A percentile compares a stretch with the other conserved stretches of the same genome.
Conservation (phyloP, 2,113 vertebrate species). For the Girardinichthys multiradiatus region DNA sequence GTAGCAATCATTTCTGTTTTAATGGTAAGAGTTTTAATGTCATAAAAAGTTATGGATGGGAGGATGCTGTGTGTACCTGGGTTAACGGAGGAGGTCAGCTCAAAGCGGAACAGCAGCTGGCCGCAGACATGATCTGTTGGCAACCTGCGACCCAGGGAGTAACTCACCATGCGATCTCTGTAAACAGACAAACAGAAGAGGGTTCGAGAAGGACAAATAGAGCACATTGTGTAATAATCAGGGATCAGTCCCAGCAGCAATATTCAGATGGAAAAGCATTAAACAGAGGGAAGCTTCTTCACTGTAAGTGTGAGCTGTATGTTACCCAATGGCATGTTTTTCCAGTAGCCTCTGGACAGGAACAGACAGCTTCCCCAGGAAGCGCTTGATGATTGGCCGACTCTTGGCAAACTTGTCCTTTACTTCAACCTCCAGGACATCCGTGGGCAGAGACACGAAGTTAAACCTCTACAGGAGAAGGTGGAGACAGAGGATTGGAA, state of each 20-base stretch:
- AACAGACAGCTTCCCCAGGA: conserved; percentile 94
- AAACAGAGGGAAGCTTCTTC: too few species aligned
- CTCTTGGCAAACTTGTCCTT: conserved; percentile 99
- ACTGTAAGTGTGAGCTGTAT: background rate
- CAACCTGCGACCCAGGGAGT: conserved; percentile 91
- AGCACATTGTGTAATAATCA: background rate
- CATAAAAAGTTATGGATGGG: too few species aligned
- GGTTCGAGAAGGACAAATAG: background rate
- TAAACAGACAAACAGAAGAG: background rate
- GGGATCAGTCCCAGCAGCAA: too few species aligned
- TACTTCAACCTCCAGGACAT: conserved; percentile 97
- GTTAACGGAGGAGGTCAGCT: conserved; percentile 95
- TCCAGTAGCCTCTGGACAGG: conserved; percentile 96
- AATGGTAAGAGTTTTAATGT: too few species aligned
- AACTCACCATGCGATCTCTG: conserved; percentile 96
- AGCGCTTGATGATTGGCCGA: conserved; percentile 97
- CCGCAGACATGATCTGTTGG: conserved; percentile 98
- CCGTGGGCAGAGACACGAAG: conserved; percentile 97
- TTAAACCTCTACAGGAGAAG: conserved; percentile 86
- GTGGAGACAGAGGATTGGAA: conserved; percentile 10
- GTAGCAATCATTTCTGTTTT: too few species aligned
- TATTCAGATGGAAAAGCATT: background rate
- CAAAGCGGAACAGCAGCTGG: conserved; percentile 97
- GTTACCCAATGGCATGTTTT: conserved; percentile 96
- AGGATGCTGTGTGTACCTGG: conserved; percentile 81